A percentile compares a stretch with the other conserved stretches of the same genome.
Evolutionary conservation across 2,113 vertebrate genomes (phyloP).

Genomic region (Aptenodytes patagonicus): DNA sequence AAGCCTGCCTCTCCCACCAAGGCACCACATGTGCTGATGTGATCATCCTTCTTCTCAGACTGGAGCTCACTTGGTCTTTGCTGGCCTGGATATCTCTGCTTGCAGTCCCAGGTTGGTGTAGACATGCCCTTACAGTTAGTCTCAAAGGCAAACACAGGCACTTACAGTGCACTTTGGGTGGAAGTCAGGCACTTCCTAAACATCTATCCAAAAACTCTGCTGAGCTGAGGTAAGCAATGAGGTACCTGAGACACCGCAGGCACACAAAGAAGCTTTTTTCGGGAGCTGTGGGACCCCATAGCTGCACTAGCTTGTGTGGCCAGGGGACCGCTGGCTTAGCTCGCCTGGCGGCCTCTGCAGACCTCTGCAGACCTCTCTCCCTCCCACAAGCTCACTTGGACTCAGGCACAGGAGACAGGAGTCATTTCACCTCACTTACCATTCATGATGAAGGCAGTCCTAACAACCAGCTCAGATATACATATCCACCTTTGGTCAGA

Average conservation of each 20-base stretch:
- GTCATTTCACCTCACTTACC: neutral
- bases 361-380: neutral
- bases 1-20: neutral
- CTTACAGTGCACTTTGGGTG: neutral
- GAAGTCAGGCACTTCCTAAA: neutral
- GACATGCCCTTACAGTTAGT: neutral
- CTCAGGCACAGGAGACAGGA: neutral
- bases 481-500: neutral
- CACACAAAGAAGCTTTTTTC: neutral
- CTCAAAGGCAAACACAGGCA: neutral
- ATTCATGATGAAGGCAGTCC: neutral
- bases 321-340: neutral
- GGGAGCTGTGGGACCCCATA: neutral
- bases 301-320: neutral
- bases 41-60: neutral
- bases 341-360: neutral
- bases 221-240: neutral
- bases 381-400: neutral
- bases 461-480: neutral
- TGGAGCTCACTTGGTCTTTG: neutral
- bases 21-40: neutral
- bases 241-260: neutral
- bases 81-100: neutral
- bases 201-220: neutral
- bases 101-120: neutral